phyloP scores from a whole-genome alignment of 2,113 vertebrate species.

The Corythaeola cristata region DNA sequence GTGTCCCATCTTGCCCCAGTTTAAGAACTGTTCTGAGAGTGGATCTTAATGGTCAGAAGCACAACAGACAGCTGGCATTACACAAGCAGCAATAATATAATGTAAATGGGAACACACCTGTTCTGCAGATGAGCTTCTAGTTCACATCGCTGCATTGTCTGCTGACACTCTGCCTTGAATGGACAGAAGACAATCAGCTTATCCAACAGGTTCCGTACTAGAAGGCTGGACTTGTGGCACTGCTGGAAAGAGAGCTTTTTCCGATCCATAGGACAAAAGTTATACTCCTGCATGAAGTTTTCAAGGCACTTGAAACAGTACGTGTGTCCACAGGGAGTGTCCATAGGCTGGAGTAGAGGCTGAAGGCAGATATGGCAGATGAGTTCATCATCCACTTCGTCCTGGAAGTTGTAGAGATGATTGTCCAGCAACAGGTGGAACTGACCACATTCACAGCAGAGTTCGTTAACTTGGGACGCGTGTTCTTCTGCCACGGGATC shows the following conservation, averaged over 20 bases:
- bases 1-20: background rate
- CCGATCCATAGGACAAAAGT: constrained; percentile 90
- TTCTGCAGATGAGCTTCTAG: constrained; percentile 90
- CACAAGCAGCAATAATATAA: background rate
- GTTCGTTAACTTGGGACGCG: constrained; percentile 19
- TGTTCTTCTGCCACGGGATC: constrained; percentile 57
- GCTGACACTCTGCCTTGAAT: constrained; percentile 80
- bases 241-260: constrained; percentile 84
- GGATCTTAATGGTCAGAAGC: background rate
- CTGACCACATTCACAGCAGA: constrained; percentile 89
- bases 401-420: constrained; percentile 91
- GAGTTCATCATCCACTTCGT: constrained; percentile 91
- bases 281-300: constrained; percentile 89
- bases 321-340: constrained; percentile 91
- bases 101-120: constrained; percentile 73
- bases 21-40: background rate
- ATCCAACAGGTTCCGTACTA: constrained; percentile 89
- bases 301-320: constrained; percentile 89
- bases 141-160: constrained; percentile 88
- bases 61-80: background rate
- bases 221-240: constrained; percentile 87
- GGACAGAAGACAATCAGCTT: constrained; percentile 87
- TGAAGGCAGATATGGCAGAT: constrained; percentile 92
- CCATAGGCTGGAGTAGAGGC: constrained; percentile 88
- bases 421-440: constrained; percentile 81